phyloP scores from a whole-genome alignment of 2,797 vertebrate genomes.

The Sparidentex hasta region DNA sequence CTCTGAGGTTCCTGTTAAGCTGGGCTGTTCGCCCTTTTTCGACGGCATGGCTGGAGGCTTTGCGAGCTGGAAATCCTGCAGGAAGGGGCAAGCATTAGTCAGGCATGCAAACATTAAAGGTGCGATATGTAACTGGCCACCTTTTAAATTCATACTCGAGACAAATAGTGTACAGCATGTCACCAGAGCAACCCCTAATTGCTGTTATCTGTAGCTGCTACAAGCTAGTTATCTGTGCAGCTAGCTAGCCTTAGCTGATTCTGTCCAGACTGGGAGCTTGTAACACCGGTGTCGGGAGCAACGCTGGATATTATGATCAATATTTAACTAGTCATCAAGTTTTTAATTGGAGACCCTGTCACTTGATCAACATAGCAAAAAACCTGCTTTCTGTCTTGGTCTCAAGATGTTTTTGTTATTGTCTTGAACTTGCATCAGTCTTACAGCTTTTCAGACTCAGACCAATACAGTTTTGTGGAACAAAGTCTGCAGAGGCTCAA shows the following conservation, averaged over 20 bases:
- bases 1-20: conserved; percentile 94
- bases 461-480: background rate
- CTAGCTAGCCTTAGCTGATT: no score
- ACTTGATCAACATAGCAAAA: background rate
- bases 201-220: no score
- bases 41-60: conserved; percentile 94
- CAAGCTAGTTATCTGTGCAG: no score
- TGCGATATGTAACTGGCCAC: no score
- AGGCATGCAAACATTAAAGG: background rate
- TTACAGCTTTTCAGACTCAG: background rate
- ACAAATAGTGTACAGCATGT: no score
- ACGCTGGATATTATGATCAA: no score
- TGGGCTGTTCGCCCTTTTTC: conserved; percentile 91
- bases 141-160: no score
- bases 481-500: background rate
- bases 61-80: conserved; percentile 95
- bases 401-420: background rate
- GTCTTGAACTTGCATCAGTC: background rate
- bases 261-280: no score
- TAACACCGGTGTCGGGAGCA: no score
- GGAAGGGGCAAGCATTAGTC: background rate
- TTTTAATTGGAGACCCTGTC: no score
- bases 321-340: no score
- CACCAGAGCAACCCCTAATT: no score
- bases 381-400: background rate